These are phyloP conservation scores for Dicerorhinus sumatrensis DNA, from an alignment of 2,113 vertebrate species.

Conservation along the genomic window DNA sequence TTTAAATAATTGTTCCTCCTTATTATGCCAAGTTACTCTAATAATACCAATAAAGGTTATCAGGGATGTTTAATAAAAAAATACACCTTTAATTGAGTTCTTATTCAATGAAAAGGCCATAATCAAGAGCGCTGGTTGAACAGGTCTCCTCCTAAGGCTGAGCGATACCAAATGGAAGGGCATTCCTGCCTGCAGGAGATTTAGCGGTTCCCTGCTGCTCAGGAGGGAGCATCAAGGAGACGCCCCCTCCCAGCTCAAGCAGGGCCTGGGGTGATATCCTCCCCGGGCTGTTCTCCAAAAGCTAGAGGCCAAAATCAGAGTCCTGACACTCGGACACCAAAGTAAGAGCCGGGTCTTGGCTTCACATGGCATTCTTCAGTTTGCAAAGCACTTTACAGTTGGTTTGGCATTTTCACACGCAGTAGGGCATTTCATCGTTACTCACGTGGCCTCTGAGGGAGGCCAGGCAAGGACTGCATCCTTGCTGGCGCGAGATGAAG, in stretches of 20 bases:
- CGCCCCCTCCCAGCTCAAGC: neutral
- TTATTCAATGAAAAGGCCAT: slow-evolving; percentile 82
- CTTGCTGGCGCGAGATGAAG: fast-evolving
- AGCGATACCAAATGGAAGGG: slow-evolving; percentile 61
- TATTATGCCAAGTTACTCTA: slow-evolving; percentile 75
- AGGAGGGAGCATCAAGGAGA: neutral
- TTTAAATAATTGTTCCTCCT: slow-evolving; percentile 84
- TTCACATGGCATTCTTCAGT: fast-evolving
- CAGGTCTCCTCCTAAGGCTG: slow-evolving; percentile 75
- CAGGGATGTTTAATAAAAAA: slow-evolving; percentile 81
- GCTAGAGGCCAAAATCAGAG: neutral
- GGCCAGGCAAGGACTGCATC: neutral
- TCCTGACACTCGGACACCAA: fast-evolving
- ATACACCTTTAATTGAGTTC: slow-evolving; percentile 83
- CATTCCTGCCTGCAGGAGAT: slow-evolving; percentile 54
- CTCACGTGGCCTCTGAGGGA: neutral
- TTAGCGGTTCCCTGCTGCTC: neutral
- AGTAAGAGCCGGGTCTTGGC: fast-evolving
- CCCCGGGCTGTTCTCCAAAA: neutral
- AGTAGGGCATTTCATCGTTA: fast-evolving
- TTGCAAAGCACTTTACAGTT: neutral
- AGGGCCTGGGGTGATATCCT: neutral
- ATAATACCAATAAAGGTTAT: slow-evolving; percentile 82
- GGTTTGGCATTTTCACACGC: fast-evolving
- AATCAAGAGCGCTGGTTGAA: slow-evolving; percentile 75